These are phyloP conservation scores for Notarius lentiginosus DNA, from an alignment of 2,113 vertebrate species.

Conservation along the genomic window DNA sequence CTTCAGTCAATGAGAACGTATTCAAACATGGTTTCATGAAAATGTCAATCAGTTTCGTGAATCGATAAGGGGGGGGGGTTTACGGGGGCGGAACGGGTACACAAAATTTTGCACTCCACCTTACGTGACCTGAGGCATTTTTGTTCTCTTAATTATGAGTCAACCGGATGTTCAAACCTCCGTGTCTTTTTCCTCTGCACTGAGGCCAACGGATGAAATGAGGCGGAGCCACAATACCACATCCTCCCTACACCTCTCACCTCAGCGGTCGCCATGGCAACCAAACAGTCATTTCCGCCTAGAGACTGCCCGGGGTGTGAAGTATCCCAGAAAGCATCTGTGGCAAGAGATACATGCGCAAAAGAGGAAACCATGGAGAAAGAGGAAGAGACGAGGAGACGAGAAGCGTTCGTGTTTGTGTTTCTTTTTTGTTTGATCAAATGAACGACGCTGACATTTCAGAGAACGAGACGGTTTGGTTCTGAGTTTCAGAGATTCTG, in stretches of 20 bases:
- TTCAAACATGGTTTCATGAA: neutral
- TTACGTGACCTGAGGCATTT: neutral
- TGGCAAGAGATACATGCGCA: neutral
- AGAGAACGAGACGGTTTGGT: neutral
- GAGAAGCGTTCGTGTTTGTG: conserved; percentile 23
- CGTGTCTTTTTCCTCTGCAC: neutral
- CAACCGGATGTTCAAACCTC: conserved; percentile 39
- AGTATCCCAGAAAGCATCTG: conserved; percentile 56
- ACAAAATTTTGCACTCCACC: neutral
- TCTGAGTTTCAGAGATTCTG: neutral
- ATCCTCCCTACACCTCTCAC: conserved; percentile 54
- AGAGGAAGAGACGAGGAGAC: conserved; percentile 45
- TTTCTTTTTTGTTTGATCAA: neutral
- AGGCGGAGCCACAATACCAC: conserved; percentile 48
- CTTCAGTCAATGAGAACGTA: neutral
- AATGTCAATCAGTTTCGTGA: neutral
- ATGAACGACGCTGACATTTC: neutral
- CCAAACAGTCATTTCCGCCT: conserved; percentile 42
- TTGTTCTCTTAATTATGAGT: conserved; percentile 10
- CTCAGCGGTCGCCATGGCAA: conserved; percentile 42
- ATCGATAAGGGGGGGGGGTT: neutral
- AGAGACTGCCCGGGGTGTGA: neutral
- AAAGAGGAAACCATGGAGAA: conserved; percentile 49
- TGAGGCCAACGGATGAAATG: conserved; percentile 8
- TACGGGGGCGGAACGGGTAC: neutral